Conservation (phyloP, 2,113 vertebrate genomes). For the Tychaedon coryphoeus region DNA sequence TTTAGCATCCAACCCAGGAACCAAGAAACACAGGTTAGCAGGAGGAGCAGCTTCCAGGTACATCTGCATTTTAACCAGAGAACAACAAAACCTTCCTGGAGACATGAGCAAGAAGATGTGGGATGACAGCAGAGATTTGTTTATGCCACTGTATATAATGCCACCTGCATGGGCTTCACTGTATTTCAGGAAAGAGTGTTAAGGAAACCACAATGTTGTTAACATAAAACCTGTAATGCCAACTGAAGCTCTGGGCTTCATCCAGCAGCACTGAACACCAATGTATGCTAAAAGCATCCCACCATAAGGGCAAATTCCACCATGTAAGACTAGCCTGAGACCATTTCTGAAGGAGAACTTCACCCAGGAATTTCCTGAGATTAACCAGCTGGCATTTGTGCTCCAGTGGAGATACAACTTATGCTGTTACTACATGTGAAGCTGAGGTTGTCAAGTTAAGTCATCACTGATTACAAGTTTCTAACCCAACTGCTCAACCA, state of each 20-base stretch:
- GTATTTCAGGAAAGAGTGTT: not conserved
- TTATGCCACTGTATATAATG: not conserved
- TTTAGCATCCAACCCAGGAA: not conserved
- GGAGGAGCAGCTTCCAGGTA: not conserved
- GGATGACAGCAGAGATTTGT: not conserved
- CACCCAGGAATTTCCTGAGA: not conserved
- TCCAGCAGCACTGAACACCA: not conserved
- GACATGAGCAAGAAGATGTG: not conserved
- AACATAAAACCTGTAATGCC: not conserved
- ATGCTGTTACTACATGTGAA: not conserved
- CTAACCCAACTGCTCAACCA: not conserved
- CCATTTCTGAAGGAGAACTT: not conserved
- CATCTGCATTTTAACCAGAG: not conserved
- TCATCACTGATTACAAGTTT: not conserved
- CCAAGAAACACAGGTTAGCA: not conserved
- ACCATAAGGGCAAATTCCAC: not conserved
- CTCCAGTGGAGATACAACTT: not conserved
- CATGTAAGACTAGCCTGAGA: not conserved
- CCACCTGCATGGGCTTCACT: not conserved
- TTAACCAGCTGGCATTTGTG: not conserved
- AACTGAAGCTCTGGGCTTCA: not conserved
- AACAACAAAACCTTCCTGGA: not conserved
- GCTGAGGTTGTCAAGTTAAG: not conserved
- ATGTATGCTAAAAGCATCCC: not conserved
- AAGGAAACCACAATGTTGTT: not conserved